Evolutionary conservation across 2,113 vertebrate species (phyloP), one percentile per base, ranked within the genome.

Genomic region (Uria lomvia): DNA sequence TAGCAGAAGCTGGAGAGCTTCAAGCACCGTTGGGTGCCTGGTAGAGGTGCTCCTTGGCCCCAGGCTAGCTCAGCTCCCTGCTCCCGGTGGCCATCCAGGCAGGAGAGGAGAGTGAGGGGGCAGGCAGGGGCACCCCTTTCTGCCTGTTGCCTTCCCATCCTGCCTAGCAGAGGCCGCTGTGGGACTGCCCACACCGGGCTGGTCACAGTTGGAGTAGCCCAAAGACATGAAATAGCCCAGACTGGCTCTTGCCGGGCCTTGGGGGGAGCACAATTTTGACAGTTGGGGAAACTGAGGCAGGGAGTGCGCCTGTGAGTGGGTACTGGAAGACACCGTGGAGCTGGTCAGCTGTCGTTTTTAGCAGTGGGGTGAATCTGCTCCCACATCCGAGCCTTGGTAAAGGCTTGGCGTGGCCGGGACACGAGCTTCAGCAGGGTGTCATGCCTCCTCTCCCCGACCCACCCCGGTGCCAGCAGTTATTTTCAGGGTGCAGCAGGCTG

Each of bases 231-330:
- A 49, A 62, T 14, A 81, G 36, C 20, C 29, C 66, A 43, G 32
- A 11, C 29, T 45, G 82, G 58, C 52, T 70, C 63, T 76, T 77
- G 7, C 26, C 29, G 36, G 74, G 34, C 38, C 32, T 56, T 67
- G 30, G 23, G 2, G 4, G 27, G 13, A 11, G 22, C 56, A 38
- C 62, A 29, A 9, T 43, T 94, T 95, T 75, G 36, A 24, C 36
- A 71, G 12, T 45, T 43, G n/a, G 45, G 80, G 50, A 84, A 80
- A 65, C 70, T 47, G 77, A 91, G 92, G 38, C 75, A 87, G 60
- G 36, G 36, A 67, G 17, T 0, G 1, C 0, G 2, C n/a, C 50
- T 63, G 22, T 22, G 73, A 76, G 68, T 0, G 1, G 52, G 8
- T n/a, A 12, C 65, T 45, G 40, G 24, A 16, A 16, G 53, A 26